Evolutionary conservation across 2,888 invertebrate species (phyloP).

Genomic region (Drepanosiphum platanoidis): DNA sequence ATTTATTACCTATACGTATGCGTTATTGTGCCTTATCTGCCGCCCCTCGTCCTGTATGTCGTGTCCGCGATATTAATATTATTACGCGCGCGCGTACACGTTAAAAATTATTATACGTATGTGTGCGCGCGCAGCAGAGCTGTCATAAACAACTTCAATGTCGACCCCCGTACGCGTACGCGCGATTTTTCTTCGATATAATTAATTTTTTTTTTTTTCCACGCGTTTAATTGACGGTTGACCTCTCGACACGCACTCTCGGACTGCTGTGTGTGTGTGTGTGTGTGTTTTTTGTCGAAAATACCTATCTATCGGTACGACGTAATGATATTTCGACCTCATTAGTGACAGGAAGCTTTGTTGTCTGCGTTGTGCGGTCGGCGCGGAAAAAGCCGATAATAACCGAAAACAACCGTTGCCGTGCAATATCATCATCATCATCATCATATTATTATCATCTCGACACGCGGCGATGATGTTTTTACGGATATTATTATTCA

Average conservation of each 20-base stretch:
- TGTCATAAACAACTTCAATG: slow-evolving; percentile 54
- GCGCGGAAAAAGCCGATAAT: slow-evolving; percentile 10
- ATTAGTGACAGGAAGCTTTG: slow-evolving; percentile 59
- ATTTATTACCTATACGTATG: too few species aligned
- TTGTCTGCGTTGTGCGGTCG: neutral
- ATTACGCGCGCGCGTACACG: too few species aligned
- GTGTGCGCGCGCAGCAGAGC: too few species aligned
- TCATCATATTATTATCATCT: too few species aligned
- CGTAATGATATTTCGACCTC: slow-evolving; percentile 53
- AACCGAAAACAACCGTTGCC: slow-evolving; percentile 15
- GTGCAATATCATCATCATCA: neutral
- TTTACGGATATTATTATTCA: neutral
- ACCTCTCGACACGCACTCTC: slow-evolving; percentile 41
- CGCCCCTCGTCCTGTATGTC: slow-evolving; percentile 8
- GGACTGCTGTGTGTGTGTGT: neutral
- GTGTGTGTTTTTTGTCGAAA: slow-evolving; percentile 40
- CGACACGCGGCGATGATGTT: neutral
- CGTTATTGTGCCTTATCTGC: slow-evolving; percentile 33
- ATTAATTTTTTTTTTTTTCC: slow-evolving; percentile 18
- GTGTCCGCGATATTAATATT: slow-evolving; percentile 13
- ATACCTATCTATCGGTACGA: slow-evolving; percentile 14
- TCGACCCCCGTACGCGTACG: slow-evolving; percentile 19
- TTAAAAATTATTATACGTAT: neutral
- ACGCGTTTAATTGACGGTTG: slow-evolving; percentile 47
- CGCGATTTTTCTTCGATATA: slow-evolving; percentile 49